Conservation (phyloP, 2,888 invertebrate genomes). For the Thysanoteuthis rhombus region DNA sequence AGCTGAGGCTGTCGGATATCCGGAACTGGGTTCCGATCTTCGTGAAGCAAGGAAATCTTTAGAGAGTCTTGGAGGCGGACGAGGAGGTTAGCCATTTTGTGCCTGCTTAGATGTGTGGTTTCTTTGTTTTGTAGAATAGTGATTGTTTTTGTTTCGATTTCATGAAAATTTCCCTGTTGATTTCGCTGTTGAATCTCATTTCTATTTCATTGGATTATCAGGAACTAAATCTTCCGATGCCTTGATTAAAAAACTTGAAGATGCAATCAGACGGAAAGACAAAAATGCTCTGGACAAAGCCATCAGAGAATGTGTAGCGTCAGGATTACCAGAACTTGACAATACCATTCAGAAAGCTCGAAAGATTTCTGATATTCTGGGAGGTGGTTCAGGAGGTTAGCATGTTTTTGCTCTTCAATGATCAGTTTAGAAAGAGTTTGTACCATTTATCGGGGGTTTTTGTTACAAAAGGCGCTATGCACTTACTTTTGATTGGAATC, state of each 20-base stretch:
- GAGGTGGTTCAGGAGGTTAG: slow-evolving; percentile 23
- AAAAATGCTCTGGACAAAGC: not conserved
- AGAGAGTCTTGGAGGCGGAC: not conserved
- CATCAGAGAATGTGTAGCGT: not conserved
- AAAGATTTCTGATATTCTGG: slow-evolving; percentile 16
- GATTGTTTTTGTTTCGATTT: too few species aligned
- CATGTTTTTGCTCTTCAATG: not conserved
- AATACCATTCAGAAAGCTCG: not conserved
- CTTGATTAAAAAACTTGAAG: not conserved
- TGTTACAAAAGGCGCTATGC: too few species aligned
- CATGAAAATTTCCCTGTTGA: too few species aligned
- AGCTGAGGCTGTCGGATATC: slow-evolving; percentile 15
- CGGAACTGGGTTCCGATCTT: slow-evolving; percentile 12
- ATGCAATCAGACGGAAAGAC: not conserved
- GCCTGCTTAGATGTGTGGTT: not conserved
- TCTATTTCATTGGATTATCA: too few species aligned
- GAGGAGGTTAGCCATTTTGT: slow-evolving; percentile 12
- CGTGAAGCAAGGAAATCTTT: not conserved
- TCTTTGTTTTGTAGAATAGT: too few species aligned
- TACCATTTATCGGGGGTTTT: too few species aligned
- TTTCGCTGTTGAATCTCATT: too few species aligned
- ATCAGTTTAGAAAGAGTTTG: not conserved
- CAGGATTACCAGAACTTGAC: slow-evolving; percentile 22
- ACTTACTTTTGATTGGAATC: too few species aligned
- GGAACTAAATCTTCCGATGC: not conserved